Evolutionary conservation across 2,888 invertebrate genomes (phyloP).

Genomic region (Plebejus melissa): DNA sequence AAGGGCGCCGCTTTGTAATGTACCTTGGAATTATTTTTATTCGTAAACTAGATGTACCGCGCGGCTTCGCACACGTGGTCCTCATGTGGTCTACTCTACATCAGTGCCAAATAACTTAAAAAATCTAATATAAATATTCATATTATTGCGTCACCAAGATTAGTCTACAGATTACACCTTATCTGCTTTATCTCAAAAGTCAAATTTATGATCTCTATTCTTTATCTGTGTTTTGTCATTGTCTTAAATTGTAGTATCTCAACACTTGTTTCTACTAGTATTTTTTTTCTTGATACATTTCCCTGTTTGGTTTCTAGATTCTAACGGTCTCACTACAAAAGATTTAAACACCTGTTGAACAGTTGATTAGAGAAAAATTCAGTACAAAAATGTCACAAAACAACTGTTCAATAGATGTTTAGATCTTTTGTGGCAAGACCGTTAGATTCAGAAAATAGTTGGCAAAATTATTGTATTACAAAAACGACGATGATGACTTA

Average conservation of each 20-base stretch:
- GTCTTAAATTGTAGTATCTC: not conserved
- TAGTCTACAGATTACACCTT: not conserved
- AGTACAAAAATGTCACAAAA: too few relatives aligned
- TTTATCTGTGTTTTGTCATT: not conserved
- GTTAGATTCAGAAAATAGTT: not conserved
- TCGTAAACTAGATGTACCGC: not conserved
- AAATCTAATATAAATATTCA: too few relatives aligned
- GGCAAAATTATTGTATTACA: not conserved
- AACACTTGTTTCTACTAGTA: not conserved
- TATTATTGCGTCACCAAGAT: not conserved
- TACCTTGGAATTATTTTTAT: not conserved
- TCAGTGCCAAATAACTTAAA: too few relatives aligned
- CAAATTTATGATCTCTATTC: not conserved
- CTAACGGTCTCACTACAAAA: not conserved
- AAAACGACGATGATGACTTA: not conserved
- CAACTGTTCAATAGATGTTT: too few relatives aligned
- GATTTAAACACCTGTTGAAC: too few relatives aligned
- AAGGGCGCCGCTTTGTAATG: constrained; percentile 27
- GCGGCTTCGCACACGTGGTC: too few relatives aligned
- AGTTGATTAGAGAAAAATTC: too few relatives aligned
- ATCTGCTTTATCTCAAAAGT: not conserved
- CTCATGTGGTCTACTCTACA: too few relatives aligned
- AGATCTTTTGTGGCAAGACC: too few relatives aligned
- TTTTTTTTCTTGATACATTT: not conserved
- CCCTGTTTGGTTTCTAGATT: not conserved